These are phyloP conservation scores for Melanerpes aurifrons DNA, from an alignment of 2,113 vertebrate genomes.

Conservation along the genomic window DNA sequence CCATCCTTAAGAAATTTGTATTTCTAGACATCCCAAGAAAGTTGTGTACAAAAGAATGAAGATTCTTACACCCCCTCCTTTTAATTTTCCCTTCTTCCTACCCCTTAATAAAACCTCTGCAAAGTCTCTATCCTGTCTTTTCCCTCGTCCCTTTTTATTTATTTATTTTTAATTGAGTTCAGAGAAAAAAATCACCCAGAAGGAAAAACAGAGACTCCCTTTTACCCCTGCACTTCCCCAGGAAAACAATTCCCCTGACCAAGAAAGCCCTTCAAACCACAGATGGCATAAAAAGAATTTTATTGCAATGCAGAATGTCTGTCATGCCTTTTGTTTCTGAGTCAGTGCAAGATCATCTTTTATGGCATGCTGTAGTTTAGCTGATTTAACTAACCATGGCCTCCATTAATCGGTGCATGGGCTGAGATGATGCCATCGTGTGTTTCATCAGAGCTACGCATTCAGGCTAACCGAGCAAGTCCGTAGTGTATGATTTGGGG, in stretches of 20 bases:
- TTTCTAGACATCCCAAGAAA: slow-evolving; percentile 83
- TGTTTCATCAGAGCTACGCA: slow-evolving; percentile 81
- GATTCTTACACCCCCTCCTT: not conserved
- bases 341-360: slow-evolving; percentile 80
- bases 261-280: slow-evolving; percentile 71
- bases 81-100: not conserved
- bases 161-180: not conserved
- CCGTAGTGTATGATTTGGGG: slow-evolving; percentile 66
- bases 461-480: slow-evolving; percentile 78
- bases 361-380: slow-evolving; percentile 88
- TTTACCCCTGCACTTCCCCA: not conserved
- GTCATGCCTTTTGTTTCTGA: slow-evolving; percentile 85
- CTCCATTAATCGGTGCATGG: slow-evolving; percentile 84
- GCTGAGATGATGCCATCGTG: slow-evolving; percentile 80
- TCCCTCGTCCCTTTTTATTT: not conserved
- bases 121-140: slow-evolving; percentile 33
- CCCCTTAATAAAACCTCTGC: slow-evolving; percentile 17
- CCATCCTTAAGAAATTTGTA: slow-evolving; percentile 82
- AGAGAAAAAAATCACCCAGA: not conserved
- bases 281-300: slow-evolving; percentile 99
- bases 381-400: slow-evolving; percentile 76
- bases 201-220: not conserved
- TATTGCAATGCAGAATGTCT: slow-evolving; percentile 92
- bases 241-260: slow-evolving; percentile 14
- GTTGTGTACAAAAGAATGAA: slow-evolving; percentile 96